phyloP scores from a whole-genome alignment of 2,113 vertebrate genomes.

The Paracanthobrama guichenoti region DNA sequence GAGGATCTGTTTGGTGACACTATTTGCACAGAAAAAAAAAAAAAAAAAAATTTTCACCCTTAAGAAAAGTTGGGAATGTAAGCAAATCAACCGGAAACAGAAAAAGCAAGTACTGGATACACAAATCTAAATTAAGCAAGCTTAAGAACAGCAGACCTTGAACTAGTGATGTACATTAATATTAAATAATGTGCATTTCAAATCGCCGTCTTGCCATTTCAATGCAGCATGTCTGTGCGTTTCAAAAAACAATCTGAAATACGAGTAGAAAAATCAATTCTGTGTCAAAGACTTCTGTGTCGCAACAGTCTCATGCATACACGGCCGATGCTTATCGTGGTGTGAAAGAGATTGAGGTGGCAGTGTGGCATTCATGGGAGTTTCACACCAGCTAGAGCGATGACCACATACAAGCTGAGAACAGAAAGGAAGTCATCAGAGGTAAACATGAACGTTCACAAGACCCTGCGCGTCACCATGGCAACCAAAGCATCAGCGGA shows the following conservation, averaged over 20 bases:
- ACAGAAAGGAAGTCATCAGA: slow-evolving; percentile 26
- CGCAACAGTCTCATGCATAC: not conserved
- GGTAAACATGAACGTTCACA: slow-evolving; percentile 35
- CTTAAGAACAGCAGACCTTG: not conserved
- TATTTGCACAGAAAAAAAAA: no score
- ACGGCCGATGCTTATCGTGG: not conserved
- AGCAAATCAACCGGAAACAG: not conserved
- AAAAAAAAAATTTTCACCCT: no score
- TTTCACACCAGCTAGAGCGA: not conserved
- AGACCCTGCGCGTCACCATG: slow-evolving; percentile 49
- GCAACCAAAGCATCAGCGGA: slow-evolving; percentile 52
- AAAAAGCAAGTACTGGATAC: not conserved
- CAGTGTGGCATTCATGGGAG: not conserved
- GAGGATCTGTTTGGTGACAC: no score
- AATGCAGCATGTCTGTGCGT: not conserved
- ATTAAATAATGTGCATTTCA: not conserved
- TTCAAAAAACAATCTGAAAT: not conserved
- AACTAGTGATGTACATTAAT: not conserved
- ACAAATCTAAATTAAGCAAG: no score
- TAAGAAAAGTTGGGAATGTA: not conserved
- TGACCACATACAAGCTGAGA: not conserved
- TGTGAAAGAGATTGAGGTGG: not conserved
- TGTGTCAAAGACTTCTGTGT: not conserved
- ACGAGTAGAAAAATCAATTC: not conserved
- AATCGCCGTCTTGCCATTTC: not conserved